phyloP scores from a whole-genome alignment of 1,140 invertebrate species.

The Brachionus sp. region DNA sequence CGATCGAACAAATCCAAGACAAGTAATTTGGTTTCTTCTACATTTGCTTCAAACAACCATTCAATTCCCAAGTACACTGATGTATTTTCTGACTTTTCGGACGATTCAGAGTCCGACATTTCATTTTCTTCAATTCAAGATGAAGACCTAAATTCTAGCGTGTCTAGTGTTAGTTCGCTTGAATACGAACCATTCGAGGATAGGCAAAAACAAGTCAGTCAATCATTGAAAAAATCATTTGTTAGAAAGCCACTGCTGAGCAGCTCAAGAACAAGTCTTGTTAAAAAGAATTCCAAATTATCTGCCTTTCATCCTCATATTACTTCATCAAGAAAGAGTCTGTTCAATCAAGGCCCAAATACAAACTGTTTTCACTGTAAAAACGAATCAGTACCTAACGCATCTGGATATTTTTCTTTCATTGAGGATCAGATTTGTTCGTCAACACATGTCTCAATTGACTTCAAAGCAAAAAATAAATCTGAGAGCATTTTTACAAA shows the following conservation, averaged over 20 bases:
- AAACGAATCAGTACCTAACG: background rate
- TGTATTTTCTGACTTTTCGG: background rate
- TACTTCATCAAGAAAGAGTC: slow-evolving; percentile 39
- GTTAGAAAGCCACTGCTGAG: background rate
- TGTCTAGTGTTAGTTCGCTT: slow-evolving; percentile 17
- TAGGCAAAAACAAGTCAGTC: background rate
- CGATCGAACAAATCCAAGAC: background rate
- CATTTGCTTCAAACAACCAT: background rate
- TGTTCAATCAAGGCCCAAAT: background rate
- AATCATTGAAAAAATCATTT: background rate
- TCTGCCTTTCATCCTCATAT: background rate
- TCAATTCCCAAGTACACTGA: background rate
- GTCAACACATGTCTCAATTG: background rate
- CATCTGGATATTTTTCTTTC: slow-evolving; percentile 10
- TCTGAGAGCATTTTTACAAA: background rate
- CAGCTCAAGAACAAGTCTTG: background rate
- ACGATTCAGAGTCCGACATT: background rate
- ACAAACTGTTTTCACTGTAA: background rate
- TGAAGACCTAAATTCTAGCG: background rate
- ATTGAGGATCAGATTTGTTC: background rate
- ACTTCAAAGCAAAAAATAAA: background rate
- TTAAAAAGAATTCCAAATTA: background rate
- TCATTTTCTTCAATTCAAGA: background rate
- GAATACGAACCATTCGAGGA: background rate
- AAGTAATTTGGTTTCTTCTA: background rate